Conservation (phyloP, 2,888 invertebrate species). For the Drosophila atripex region DNA sequence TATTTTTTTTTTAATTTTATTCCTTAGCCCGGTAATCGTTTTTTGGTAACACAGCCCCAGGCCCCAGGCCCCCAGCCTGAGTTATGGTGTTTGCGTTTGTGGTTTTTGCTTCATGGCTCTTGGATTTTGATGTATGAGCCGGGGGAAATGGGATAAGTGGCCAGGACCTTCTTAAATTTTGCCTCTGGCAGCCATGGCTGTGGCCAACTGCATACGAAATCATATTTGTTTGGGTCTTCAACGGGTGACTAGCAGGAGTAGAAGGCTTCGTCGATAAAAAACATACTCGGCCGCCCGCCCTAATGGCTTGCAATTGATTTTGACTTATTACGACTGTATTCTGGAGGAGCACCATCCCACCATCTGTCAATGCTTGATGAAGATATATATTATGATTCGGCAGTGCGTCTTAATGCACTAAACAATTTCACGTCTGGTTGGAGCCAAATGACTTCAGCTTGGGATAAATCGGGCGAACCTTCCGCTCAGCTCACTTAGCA, state of each 20-base stretch:
- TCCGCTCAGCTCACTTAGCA: conserved; percentile 34
- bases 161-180: conserved; percentile 1
- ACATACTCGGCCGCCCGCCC: conserved; percentile 8
- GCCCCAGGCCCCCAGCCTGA: conserved; percentile 4
- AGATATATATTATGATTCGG: conserved; percentile 35
- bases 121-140: conserved; percentile 19
- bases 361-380: conserved; percentile 48
- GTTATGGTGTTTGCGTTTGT: conserved; percentile 24
- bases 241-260: background rate
- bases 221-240: background rate
- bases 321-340: conserved; percentile 39
- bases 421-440: conserved; percentile 70
- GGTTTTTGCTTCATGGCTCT: conserved; percentile 16
- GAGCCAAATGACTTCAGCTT: conserved; percentile 62
- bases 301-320: conserved; percentile 54
- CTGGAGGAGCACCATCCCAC: background rate
- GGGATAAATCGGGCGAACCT: conserved; percentile 51
- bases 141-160: background rate
- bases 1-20: conserved; percentile 14
- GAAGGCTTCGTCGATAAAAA: background rate
- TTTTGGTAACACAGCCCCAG: background rate
- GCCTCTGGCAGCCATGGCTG: background rate
- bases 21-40: conserved; percentile 13
- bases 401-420: conserved; percentile 55
- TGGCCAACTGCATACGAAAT: conserved; percentile 1